Evolutionary conservation across 2,888 invertebrate species (phyloP), one percentile per base, ranked within the genome.

Genomic region (Agrotis puta): DNA sequence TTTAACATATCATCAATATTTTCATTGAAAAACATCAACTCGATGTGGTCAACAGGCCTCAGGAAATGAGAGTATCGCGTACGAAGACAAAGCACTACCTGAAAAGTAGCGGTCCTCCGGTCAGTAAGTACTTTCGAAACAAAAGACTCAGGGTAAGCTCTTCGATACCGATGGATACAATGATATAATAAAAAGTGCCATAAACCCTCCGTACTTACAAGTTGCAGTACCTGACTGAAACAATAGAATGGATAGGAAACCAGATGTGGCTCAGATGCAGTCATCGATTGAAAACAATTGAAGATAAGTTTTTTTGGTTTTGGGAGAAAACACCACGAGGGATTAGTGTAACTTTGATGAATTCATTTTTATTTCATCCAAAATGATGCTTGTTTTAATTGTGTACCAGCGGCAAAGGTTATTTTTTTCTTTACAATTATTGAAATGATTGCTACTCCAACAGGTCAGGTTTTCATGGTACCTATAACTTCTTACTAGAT

Each of bases 311-410:
- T 69, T n/a, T 74, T 79, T 74, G 39, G n/a, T n/a, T 18, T 64
- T 11, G 27, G 27, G 39, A 18, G 3, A 81, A 81, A 81, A 71
- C 64, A 81, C 83, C 81, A 79, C 75, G 70, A 63, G 70, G 58
- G 2, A 22, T 68, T 22, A 18, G 11, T 62, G 1, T n/a, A 14
- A 39, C 24, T 13, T 6, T 22, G 3, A 74, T 14, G 16, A 45
- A 13, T 27, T 70, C 9, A 14, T 33, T 61, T 54, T 48, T 56
- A 20, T 6, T 48, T 1, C 16, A 16, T n/a, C 0, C 2, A 24
- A 47, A 43, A 45, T 22, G 45, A n/a, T 57, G 2, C 5, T 16
- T 22, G 2, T 22, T n/a, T 4, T 43, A 3, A 22, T 51, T 18
- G 20, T 39, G 0, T 61, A 6, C 13, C 9, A 9, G 9, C 2